Percentiles rank a stretch among this genome's conserved stretches.
Conservation (phyloP, 2,888 invertebrate species). For the Rhodophaea formosa region DNA sequence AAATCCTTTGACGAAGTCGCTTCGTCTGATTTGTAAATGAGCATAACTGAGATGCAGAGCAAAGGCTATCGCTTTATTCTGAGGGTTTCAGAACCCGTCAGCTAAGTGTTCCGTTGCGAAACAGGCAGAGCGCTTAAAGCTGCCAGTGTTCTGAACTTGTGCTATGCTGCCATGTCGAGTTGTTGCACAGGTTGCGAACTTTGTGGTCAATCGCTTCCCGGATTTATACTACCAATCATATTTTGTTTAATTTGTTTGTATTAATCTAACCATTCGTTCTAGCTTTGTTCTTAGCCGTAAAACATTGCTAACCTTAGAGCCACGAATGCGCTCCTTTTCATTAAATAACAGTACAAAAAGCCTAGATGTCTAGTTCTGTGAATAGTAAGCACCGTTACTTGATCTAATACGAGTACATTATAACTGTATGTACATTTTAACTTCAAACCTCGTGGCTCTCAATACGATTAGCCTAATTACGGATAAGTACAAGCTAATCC, state of each 20-base stretch:
- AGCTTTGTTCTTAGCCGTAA: no score
- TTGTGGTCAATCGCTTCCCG: slow-evolving; percentile 42
- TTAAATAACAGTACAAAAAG: slow-evolving; percentile 45
- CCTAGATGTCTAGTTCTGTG: slow-evolving; percentile 51
- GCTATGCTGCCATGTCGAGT: slow-evolving; percentile 47
- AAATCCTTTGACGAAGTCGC: slow-evolving; percentile 40
- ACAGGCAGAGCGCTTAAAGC: slow-evolving; percentile 55
- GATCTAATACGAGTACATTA: slow-evolving; percentile 42
- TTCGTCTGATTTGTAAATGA: slow-evolving; percentile 44
- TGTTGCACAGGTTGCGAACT: slow-evolving; percentile 44
- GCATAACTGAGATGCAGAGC: slow-evolving; percentile 44
- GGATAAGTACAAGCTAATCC: background rate
- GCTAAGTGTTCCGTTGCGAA: slow-evolving; percentile 47
- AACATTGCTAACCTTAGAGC: no score
- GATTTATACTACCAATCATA: background rate
- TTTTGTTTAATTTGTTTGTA: background rate
- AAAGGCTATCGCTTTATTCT: slow-evolving; percentile 54
- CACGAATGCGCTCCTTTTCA: no score
- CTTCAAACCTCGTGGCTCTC: background rate
- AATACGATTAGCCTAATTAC: background rate
- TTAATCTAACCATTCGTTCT: no score
- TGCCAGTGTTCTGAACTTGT: slow-evolving; percentile 35
- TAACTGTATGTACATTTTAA: background rate
- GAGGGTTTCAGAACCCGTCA: slow-evolving; percentile 52
- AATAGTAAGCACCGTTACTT: slow-evolving; percentile 49